Evolutionary conservation across 37 sponge, comb jelly and placozoan species (phyloP).

Genomic region (Halichondria panicea): DNA sequence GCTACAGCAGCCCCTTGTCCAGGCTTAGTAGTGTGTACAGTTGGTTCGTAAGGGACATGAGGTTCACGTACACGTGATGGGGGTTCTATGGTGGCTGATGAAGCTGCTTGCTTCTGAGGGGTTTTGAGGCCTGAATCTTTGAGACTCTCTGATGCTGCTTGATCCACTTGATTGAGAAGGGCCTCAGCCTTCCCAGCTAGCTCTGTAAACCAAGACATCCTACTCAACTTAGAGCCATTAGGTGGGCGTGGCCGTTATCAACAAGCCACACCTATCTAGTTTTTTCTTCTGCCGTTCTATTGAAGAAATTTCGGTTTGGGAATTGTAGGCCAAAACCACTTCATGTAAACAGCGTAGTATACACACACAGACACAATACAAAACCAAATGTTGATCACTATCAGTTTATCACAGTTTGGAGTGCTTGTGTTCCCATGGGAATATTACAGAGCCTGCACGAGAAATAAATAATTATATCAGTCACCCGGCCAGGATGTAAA

Average conservation of each 20-base stretch:
- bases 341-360: neutral
- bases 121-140: conserved; percentile 23
- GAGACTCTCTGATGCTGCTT: conserved; percentile 66
- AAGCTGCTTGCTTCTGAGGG: no score
- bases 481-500: no score
- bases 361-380: no score
- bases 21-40: neutral
- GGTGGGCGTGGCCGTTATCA: neutral
- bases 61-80: neutral
- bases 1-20: conserved; percentile 10
- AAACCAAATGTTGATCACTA: no score
- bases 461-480: no score
- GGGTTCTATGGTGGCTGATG: neutral
- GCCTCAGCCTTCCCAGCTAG: conserved; percentile 81
- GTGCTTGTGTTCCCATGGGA: no score
- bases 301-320: no score
- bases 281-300: no score
- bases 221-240: neutral
- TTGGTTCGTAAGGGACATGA: conserved; percentile 30
- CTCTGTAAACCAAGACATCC: conserved; percentile 77
- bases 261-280: conserved; percentile 8
- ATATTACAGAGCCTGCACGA: no score
- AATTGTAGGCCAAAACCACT: neutral
- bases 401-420: no score
- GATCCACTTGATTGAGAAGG: conserved; percentile 73